These are phyloP conservation scores for Brienomyrus longianalis DNA, from an alignment of 2,113 vertebrate genomes.

Conservation along the genomic window DNA sequence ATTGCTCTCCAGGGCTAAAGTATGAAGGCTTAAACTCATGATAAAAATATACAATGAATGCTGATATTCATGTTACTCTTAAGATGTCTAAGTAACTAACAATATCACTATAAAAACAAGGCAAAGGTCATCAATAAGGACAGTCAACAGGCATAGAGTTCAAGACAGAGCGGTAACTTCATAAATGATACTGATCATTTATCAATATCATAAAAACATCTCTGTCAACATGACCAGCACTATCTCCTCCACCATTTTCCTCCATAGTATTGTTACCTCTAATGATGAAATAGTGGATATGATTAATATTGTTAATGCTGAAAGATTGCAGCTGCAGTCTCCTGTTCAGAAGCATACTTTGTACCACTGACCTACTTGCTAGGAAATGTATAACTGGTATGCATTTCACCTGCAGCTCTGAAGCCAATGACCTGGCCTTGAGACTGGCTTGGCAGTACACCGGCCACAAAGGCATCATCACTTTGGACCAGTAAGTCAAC, in stretches of 20 bases:
- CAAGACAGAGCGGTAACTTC: background rate
- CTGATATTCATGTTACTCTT: background rate
- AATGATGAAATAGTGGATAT: background rate
- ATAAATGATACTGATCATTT: background rate
- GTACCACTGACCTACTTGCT: background rate
- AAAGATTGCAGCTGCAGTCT: background rate
- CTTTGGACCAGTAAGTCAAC: slow-evolving; percentile 85
- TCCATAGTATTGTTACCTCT: background rate
- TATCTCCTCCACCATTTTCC: background rate
- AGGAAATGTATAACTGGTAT: background rate
- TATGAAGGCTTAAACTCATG: background rate
- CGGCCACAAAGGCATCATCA: slow-evolving; percentile 83
- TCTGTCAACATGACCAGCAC: too few relatives aligned
- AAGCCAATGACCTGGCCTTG: slow-evolving; percentile 95
- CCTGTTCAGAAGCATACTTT: background rate
- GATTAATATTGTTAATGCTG: background rate
- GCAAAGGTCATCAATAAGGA: background rate
- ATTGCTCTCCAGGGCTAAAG: background rate
- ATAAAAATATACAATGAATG: background rate
- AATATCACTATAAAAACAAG: background rate
- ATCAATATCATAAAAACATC: background rate
- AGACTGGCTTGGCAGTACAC: slow-evolving; percentile 78
- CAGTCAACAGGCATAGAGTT: background rate
- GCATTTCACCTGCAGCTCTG: slow-evolving; percentile 65
- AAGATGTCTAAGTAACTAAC: background rate